Evolutionary conservation across 2,113 vertebrate species (phyloP), one percentile per base, ranked within the genome.

Genomic region (Ornithorhynchus anatinus): DNA sequence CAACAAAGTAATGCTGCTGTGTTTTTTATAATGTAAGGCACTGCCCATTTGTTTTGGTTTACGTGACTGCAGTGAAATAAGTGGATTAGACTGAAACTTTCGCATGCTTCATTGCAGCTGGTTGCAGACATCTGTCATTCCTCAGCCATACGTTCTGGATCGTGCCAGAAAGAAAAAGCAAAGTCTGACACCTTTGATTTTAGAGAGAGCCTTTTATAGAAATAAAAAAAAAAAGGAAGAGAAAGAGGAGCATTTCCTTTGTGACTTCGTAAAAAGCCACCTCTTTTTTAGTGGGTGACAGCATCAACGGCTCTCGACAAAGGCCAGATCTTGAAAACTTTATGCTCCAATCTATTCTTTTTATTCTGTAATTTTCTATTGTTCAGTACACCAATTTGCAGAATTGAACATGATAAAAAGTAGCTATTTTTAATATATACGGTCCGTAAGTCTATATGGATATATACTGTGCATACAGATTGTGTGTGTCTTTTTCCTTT

Each of bases 41-140:
- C 85, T 86, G 90, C 81, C 89, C 88, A 94, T 92, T 94, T 94
- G 90, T 93, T 94, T 90, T 90, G 90, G 90, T 92, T 91, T 91
- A 90, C 72, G 87, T 89, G 91, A 89, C 92, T 89, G 86, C 81
- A 88, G 88, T 90, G 89, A 89, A 88, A 92, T 91, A 89, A 94
- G 92, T 92, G 93, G 92, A 93, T 93, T 93, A 92, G 94, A 92
- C 90, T 91, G 94, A 96, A 95, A 95, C 92, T 93, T 93, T 93
- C 92, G 91, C 95, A 94, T 94, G 95, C 94, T 91, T 95, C 88
- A 87, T 85, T 93, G 94, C 94, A 91, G 92, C 92, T 95, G 95
- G 94, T 93, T 92, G 93, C 94, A 93, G 94, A 93, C 92, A 93
- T 94, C 95, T 97, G 96, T 95, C 96, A 95, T 94, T 96, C 94